Base-by-base conservation (phyloP, 2,113 vertebrate species). In the Charadrius vociferus region DNA sequence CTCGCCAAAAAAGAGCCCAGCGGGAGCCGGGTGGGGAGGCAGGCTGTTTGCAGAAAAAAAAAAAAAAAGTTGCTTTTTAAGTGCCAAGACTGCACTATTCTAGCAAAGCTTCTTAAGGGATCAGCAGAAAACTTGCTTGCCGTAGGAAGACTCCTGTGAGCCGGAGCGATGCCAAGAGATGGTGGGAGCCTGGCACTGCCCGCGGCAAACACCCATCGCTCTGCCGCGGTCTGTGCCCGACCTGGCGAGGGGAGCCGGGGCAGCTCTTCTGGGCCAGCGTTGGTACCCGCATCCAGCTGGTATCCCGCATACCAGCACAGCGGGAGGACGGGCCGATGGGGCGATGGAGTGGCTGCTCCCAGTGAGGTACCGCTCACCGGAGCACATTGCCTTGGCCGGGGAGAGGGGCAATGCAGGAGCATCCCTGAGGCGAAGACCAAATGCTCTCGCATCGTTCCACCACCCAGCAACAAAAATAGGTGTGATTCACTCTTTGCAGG, bases 121-220 rank as follows among this genome's bases (percentile, higher is more conserved):
- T 96, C 93, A 88, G 97, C 96, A 90, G 72, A 92, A 97, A 96
- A 86, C 84, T 75, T 59, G 66, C 88, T 83, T 71, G 90, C 67
- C 7, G 7, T 47, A 66, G 82, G 88, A 85, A 88, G 96, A 62
- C 85, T 90, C 70, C 14, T 39, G 78, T 11, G 78, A 90, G 91
- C 89, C 52, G 1, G 55, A 78, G 85, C 1, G 15, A 22, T 36
- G 92, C 93, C 95, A 86, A 52, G 79, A 91, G 71, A 22, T 9
- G 5, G 74, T 17, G 7, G 81, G 91, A 96, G 68, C 58, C 79
- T 32, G 77, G 75, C 81, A 14, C 74, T 36, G 62, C 29, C 73
- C 2, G 1, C 4, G 1, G 66, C 82, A 55, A 88, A 50, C 56
- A 0, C 58, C 89, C 66, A 17, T 23, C 0, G 0, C 37, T 19